Evolutionary conservation across 2,113 vertebrate genomes (phyloP).

Genomic region (Paedocypris sp.): DNA sequence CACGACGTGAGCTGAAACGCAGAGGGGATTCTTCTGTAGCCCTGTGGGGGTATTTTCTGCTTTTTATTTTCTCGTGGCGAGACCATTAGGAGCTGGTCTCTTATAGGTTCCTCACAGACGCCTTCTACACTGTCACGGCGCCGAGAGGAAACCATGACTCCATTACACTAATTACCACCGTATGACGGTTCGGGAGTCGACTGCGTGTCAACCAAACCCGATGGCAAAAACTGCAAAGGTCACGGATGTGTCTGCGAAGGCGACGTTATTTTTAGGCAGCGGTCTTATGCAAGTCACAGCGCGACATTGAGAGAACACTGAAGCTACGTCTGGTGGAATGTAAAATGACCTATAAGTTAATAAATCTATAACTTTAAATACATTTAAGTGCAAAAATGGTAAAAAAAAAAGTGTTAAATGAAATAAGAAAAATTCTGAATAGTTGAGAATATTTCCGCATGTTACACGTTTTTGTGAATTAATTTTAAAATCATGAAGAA

Average conservation of each 20-base stretch:
- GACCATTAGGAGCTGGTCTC: slow-evolving; percentile 15
- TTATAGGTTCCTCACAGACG: neutral
- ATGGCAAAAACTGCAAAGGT: slow-evolving; percentile 44
- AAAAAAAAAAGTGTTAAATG: no score
- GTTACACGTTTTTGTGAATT: no score
- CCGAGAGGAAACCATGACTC: slow-evolving; percentile 22
- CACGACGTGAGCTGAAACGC: neutral
- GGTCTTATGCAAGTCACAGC: slow-evolving; percentile 28
- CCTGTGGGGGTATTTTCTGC: slow-evolving; percentile 7
- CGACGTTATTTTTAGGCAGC: slow-evolving; percentile 39
- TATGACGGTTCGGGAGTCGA: slow-evolving; percentile 51
- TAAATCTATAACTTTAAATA: no score
- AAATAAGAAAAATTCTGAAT: no score
- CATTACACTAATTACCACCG: slow-evolving; percentile 55
- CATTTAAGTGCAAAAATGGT: no score
- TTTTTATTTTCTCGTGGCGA: neutral
- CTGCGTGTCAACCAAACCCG: slow-evolving; percentile 44
- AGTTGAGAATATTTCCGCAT: no score
- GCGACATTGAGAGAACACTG: no score
- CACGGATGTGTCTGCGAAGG: slow-evolving; percentile 35
- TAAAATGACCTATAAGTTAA: no score
- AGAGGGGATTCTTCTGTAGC: neutral
- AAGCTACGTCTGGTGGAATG: no score
- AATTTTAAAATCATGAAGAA: no score
- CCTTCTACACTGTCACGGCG: slow-evolving; percentile 22